Conservation (phyloP, 30 jellyfish, hydroid and myxozoan genomes). For the Cassiopea andromeda region DNA sequence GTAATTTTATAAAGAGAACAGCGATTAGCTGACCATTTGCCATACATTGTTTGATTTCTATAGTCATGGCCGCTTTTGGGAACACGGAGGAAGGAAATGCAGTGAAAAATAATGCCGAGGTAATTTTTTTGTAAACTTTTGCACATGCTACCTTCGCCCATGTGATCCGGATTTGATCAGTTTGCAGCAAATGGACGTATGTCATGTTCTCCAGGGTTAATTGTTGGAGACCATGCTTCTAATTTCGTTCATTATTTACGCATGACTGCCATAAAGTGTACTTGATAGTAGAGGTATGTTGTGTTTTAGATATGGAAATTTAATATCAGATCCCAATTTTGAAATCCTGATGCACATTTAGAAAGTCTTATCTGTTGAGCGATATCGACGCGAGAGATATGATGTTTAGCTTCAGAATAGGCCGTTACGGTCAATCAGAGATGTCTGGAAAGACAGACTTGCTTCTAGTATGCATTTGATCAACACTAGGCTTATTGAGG, state of each 20-base stretch:
- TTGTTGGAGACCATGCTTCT: too few species aligned
- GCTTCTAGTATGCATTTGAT: not conserved
- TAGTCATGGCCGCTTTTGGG: slow-evolving; percentile 61
- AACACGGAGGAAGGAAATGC: slow-evolving; percentile 35
- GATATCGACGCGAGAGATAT: not conserved
- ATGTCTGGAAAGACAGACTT: not conserved
- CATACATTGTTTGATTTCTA: not conserved
- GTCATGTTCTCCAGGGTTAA: not conserved
- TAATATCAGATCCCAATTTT: too few species aligned
- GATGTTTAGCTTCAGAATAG: not conserved
- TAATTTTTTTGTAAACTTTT: not conserved
- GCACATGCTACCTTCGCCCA: not conserved
- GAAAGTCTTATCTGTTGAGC: not conserved
- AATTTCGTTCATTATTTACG: too few species aligned
- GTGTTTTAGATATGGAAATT: too few species aligned
- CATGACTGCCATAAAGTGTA: too few species aligned
- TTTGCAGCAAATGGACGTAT: not conserved
- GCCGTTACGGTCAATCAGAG: not conserved
- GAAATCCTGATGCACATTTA: too few species aligned
- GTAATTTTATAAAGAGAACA: not conserved
- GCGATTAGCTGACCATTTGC: not conserved
- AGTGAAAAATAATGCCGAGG: slow-evolving; percentile 36
- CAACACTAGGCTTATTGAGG: not conserved
- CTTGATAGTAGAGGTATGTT: too few species aligned
- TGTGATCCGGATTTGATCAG: not conserved